Evolutionary conservation across 2,888 invertebrate genomes (phyloP).

Genomic region (Malachius bipustulatus): DNA sequence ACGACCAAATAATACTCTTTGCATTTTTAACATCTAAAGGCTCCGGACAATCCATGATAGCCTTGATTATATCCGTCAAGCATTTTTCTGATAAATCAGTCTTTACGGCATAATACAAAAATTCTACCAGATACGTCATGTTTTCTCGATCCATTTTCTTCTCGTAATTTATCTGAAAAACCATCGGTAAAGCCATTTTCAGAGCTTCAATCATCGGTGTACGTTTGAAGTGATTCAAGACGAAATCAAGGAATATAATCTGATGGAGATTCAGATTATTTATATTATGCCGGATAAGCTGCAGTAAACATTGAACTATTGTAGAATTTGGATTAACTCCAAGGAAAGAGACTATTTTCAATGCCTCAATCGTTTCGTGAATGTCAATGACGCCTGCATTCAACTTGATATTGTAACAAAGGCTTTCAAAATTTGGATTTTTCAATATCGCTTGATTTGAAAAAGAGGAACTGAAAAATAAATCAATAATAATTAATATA

Average conservation of each 20-base stretch:
- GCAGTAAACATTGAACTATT: conserved; percentile 50
- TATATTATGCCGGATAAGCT: conserved; percentile 48
- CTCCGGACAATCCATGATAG: conserved; percentile 38
- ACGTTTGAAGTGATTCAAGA: conserved; percentile 40
- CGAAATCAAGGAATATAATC: conserved; percentile 49
- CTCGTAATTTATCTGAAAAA: conserved; percentile 51
- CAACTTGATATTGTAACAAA: conserved; percentile 46
- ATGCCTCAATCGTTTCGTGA: conserved; percentile 45
- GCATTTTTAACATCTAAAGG: conserved; percentile 35
- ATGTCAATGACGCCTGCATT: conserved; percentile 42
- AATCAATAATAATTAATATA: conserved; percentile 6
- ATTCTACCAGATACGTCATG: conserved; percentile 40
- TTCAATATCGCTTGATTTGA: conserved; percentile 39
- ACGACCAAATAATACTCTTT: conserved; percentile 43
- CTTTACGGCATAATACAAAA: conserved; percentile 42
- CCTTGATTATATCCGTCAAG: conserved; percentile 42
- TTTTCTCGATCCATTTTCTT: conserved; percentile 46
- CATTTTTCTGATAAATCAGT: conserved; percentile 41
- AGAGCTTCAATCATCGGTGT: conserved; percentile 52
- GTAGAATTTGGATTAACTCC: conserved; percentile 45
- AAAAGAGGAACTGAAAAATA: conserved; percentile 30
- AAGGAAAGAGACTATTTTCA: conserved; percentile 47
- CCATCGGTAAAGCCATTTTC: conserved; percentile 51
- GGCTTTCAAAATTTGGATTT: conserved; percentile 44
- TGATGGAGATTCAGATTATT: conserved; percentile 48